phyloP scores from a whole-genome alignment of 2,113 vertebrate species.

The Lophochroa leadbeateri region DNA sequence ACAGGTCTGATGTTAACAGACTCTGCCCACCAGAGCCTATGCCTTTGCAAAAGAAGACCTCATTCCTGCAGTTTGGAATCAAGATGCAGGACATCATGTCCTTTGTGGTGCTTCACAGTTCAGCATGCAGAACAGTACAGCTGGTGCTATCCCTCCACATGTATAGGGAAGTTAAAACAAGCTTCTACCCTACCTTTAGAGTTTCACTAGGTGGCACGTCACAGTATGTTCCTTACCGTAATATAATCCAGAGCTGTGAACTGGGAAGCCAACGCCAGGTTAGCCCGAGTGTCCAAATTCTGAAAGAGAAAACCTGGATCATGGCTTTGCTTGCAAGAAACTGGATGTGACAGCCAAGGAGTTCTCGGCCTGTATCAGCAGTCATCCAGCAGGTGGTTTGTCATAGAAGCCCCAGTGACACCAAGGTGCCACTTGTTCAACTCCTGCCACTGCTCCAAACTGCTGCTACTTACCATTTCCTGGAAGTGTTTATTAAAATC shows the following conservation, averaged over 20 bases:
- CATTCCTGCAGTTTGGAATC: background rate
- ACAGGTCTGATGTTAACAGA: background rate
- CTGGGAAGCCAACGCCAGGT: slow-evolving; percentile 59
- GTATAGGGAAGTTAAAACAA: background rate
- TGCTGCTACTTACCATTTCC: slow-evolving; percentile 53
- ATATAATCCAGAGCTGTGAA: slow-evolving; percentile 71
- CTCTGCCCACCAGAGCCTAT: background rate
- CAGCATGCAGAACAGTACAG: background rate
- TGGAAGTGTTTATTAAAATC: slow-evolving; percentile 68
- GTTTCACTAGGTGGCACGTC: background rate
- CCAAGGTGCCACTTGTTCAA: background rate
- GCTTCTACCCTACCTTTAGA: background rate
- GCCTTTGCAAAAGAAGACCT: background rate
- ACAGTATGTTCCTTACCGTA: slow-evolving; percentile 37
- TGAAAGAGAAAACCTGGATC: slow-evolving; percentile 2
- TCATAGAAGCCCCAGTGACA: background rate
- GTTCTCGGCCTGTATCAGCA: background rate
- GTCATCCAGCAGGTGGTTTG: background rate
- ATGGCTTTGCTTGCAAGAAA: background rate
- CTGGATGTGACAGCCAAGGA: background rate
- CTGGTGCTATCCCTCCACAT: rapidly evolving
- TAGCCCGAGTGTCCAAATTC: slow-evolving; percentile 66
- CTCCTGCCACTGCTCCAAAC: background rate
- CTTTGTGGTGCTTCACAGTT: background rate
- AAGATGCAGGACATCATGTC: background rate